A percentile compares a stretch with the other conserved stretches of the same genome.
Evolutionary conservation across 2,797 vertebrate genomes (phyloP).

Genomic region (Erpetoichthys calabaricus): DNA sequence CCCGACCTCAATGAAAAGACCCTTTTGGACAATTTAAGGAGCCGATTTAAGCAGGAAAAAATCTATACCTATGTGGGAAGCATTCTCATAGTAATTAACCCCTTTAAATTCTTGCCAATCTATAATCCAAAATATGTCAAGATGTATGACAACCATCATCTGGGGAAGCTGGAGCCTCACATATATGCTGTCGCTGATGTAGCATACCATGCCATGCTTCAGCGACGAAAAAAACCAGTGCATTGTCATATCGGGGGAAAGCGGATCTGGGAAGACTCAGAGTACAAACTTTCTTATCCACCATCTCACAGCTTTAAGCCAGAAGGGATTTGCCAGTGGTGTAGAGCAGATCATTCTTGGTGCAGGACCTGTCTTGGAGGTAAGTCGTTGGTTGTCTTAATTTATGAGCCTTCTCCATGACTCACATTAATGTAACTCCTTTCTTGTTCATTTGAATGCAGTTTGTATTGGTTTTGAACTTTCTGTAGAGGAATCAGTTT

Average conservation of each 20-base stretch:
- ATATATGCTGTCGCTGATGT: conserved; percentile 94
- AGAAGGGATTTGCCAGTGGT: conserved; percentile 95
- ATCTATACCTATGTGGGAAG: conserved; percentile 95
- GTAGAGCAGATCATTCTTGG: conserved; percentile 97
- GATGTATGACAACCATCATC: conserved; percentile 92
- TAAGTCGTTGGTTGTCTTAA: conserved; percentile 35
- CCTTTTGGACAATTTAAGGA: conserved; percentile 85
- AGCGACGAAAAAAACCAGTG: conserved; percentile 81
- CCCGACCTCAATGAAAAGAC: conserved; percentile 86
- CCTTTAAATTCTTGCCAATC: conserved; percentile 94
- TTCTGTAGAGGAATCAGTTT: background rate
- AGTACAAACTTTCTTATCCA: conserved; percentile 98
- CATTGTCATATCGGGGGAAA: conserved; percentile 95
- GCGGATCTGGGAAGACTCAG: conserved; percentile 94
- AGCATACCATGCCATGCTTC: conserved; percentile 93
- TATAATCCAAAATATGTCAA: conserved; percentile 98
- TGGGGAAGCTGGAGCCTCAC: conserved; percentile 86
- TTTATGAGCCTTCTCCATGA: conserved; percentile 13
- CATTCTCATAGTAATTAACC: conserved; percentile 94
- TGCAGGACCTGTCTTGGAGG: conserved; percentile 94
- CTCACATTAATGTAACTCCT: background rate
- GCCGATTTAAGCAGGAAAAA: conserved; percentile 87
- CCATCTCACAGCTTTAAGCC: conserved; percentile 93
- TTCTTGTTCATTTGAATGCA: background rate
- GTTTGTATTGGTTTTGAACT: background rate